Evolutionary conservation across 2,113 vertebrate species (phyloP), one percentile per base, ranked within the genome.

Genomic region (Oostethus manadensis): DNA sequence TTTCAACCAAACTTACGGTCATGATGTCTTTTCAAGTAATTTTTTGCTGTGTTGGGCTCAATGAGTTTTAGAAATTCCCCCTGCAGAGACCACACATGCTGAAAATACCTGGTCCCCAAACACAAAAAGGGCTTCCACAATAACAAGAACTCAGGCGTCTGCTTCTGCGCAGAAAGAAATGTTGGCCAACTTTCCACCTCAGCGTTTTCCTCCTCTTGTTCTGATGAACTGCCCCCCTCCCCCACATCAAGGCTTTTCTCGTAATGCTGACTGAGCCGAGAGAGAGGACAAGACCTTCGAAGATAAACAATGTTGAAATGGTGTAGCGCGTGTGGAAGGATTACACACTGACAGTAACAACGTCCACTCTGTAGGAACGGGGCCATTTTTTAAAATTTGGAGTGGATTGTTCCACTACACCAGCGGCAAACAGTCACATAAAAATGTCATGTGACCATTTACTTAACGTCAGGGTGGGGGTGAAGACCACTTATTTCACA

Each of bases 401-500:
- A 58, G 70, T 43, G 63, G 43, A 66, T 58, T 71, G 55, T 79
- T 78, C 76, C 77, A 77, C 83, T 77, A 38, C 35, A 1, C 8
- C 38, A 45, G 58, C 51, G 66, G 62, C 59, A 69, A 29, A 62
- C 2, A 54, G 58, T 58, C 42, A 22, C 29, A 61, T 22, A 0
- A 54, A 64, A 63, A 62, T 65, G 62, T 73, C 23, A n/a, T 58
- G 58, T 6, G 57, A 74, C 33, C 73, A 68, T 85, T 85, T 83
- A 51, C 63, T 64, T 74, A 84, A 81, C 59, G 72, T 16, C n/a
- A 66, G 67, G 81, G 64, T 86, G 79, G 86, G 72, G 71, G 53
- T 66, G 54, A 83, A 81, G 79, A 68, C 81, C 76, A 63, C 70
- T 66, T 56, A 71, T 66, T 71, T 81, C 77, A 78, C 71, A 70